phyloP scores from a whole-genome alignment of 1,140 invertebrate species.

The Neodiprion fabricii region DNA sequence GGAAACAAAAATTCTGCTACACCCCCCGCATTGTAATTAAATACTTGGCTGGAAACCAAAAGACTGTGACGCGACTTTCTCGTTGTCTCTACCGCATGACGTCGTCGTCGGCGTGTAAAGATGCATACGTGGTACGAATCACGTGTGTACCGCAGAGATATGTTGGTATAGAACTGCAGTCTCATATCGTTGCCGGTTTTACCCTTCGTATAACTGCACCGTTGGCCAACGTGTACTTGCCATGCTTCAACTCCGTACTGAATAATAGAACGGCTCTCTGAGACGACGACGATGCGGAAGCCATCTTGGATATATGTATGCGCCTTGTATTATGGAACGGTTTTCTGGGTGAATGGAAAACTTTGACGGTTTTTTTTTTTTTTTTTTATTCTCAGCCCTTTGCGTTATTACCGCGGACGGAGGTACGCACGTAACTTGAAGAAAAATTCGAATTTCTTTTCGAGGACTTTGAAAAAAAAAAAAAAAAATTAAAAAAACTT shows the following conservation, averaged over 20 bases:
- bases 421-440: background rate
- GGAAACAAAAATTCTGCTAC: no score
- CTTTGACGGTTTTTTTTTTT: background rate
- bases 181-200: background rate
- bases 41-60: no score
- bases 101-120: background rate
- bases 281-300: background rate
- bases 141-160: no score
- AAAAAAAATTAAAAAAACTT: no score
- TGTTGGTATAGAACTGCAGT: no score
- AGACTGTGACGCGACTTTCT: background rate
- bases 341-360: background rate
- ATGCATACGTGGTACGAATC: no score
- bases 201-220: background rate
- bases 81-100: background rate
- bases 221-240: background rate
- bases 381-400: background rate
- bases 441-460: background rate
- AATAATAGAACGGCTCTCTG: slow-evolving; percentile 2
- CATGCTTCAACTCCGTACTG: background rate
- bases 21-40: no score
- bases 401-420: background rate
- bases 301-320: background rate
- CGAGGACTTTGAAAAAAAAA: no score
- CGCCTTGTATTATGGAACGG: background rate